Percentiles rank a stretch among this genome's conserved stretches.
Evolutionary conservation across 2,113 vertebrate genomes (phyloP).

Genomic region (Rhagologus leucostigma): DNA sequence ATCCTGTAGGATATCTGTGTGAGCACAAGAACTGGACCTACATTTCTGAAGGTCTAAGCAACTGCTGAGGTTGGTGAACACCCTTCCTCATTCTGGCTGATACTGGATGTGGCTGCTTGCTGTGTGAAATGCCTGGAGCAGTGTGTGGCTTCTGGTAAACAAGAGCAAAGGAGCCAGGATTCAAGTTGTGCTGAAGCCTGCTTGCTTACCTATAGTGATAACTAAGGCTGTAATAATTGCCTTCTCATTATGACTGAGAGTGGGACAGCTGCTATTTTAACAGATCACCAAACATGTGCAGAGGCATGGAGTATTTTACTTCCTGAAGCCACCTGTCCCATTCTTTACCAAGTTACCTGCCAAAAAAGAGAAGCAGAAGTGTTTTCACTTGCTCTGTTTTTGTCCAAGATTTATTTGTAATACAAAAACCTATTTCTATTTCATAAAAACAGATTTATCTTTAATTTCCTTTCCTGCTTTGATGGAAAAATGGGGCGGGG

Average conservation of each 20-base stretch:
- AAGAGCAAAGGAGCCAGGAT: background rate
- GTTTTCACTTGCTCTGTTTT: background rate
- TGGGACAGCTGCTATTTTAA: conserved; percentile 5
- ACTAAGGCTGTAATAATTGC: background rate
- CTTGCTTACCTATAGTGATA: background rate
- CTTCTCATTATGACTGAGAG: background rate
- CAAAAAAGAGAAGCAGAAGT: background rate
- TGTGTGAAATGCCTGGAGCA: background rate
- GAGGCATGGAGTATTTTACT: background rate
- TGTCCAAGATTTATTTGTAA: background rate
- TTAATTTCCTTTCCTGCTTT: background rate
- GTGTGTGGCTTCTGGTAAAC: background rate
- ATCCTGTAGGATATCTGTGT: background rate
- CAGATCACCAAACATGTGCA: background rate
- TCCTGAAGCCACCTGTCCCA: background rate
- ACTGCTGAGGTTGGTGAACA: background rate
- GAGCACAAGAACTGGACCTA: background rate
- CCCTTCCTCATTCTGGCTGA: background rate
- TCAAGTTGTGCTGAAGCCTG: background rate
- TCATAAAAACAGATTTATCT: background rate
- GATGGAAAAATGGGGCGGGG: background rate
- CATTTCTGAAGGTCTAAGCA: background rate
- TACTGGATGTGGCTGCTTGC: background rate
- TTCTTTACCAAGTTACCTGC: background rate
- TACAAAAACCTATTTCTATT: background rate